Percentiles rank a stretch among this genome's conserved stretches.
Evolutionary conservation across 2,113 vertebrate genomes (phyloP).

Genomic region (Mellivora capensis): DNA sequence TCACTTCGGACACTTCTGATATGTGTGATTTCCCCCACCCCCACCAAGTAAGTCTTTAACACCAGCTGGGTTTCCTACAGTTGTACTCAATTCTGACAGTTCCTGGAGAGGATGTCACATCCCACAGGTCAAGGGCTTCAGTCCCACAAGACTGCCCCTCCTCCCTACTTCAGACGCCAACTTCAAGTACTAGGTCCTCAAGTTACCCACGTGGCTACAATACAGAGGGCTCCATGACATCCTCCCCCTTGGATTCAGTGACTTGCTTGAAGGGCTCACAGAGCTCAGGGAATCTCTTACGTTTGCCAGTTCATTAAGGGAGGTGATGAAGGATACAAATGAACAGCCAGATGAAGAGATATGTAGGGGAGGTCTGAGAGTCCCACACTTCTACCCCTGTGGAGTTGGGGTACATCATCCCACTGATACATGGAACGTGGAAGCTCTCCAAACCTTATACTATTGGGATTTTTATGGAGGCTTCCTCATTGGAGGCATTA

Average conservation of each 20-base stretch:
- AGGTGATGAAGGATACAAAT: not conserved
- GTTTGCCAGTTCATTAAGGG: not conserved
- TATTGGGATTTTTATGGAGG: not conserved
- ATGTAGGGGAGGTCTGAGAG: not conserved
- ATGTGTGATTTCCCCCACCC: not conserved
- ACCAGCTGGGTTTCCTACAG: not conserved
- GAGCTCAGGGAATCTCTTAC: not conserved
- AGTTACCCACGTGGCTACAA: not conserved
- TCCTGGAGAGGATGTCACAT: not conserved
- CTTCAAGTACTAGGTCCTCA: not conserved
- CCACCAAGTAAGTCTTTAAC: not conserved
- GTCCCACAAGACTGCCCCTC: not conserved
- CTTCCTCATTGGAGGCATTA: not conserved
- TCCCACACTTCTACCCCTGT: not conserved
- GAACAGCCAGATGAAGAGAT: not conserved
- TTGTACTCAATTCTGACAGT: not conserved
- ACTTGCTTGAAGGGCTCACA: not conserved
- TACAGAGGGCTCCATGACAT: not conserved
- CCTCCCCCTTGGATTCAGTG: not conserved
- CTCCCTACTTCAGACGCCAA: not conserved
- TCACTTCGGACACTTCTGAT: not conserved
- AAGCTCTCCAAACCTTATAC: not conserved
- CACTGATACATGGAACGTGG: not conserved
- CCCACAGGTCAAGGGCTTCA: not conserved
- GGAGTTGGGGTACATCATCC: not conserved